Base-by-base conservation (phyloP, 1,140 invertebrate genomes). In the Heterodera schachtii region DNA sequence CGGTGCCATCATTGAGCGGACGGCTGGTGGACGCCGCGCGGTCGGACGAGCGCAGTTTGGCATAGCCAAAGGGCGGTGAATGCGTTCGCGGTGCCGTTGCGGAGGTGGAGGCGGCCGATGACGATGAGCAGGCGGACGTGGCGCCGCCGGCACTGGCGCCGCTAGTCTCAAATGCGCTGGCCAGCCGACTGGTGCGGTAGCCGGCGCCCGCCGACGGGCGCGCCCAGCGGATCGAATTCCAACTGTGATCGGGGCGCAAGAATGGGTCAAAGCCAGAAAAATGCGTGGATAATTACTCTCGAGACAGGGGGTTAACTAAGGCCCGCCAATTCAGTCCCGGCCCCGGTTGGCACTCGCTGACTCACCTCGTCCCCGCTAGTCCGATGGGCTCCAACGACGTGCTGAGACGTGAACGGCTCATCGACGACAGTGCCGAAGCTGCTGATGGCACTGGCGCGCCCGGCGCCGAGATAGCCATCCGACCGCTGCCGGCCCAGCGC, bases 161-260 rank as follows among this genome's bases (percentile, higher is more conserved):
- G 78, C 52, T 52, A 9, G 69, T 71, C 57, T 81, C 79, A 44
- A 81, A 81, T 46, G 79, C 79, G 47, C 52, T 81, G 44, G 71
- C 73, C 64, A 81, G 44, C 41, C 79, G 70, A 47, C 79, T 75
- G 0, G 73, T 78, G 8, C 79, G 60, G 78, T 60, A 73, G 49
- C 73, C 73, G 5, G 16, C 21, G 75, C 44, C 46, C 57, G 31
- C 73, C 8, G 52, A n/a, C 46, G 80, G 80, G 43, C 75, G 69
- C 46, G 52, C 57, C 80, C 80, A 81, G 67, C 80, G 73, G 6
- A 79, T 74, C 44, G 80, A 81, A 31, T 52, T 74, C 80, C 80
- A 81, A 71, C 80, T 81, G 19, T 81, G 19, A 41, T 69, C 43
- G 31, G 57, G 11, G 64, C 4, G 21, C 9, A 16, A 46, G 19